Evolutionary conservation across 2,113 vertebrate genomes (phyloP).

Genomic region (Clarias batrachus): DNA sequence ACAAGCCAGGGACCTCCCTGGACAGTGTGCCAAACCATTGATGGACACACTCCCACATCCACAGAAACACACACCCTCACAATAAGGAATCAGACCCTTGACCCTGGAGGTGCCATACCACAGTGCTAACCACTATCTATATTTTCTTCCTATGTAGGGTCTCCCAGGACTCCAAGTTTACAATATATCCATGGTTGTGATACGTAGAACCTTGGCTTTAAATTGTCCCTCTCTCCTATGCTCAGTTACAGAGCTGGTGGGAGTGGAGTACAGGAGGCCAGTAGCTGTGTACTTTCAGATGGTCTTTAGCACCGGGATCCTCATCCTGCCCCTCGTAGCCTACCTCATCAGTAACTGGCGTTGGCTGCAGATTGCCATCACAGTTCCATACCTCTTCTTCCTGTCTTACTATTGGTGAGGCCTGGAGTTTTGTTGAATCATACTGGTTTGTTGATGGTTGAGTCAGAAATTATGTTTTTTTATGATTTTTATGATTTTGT

Average conservation of each 20-base stretch:
- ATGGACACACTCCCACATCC: no score
- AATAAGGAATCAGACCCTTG: background rate
- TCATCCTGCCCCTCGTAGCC: conserved; percentile 88
- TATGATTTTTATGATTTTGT: background rate
- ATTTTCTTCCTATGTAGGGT: background rate
- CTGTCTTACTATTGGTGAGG: conserved; percentile 91
- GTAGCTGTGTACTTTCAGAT: conserved; percentile 90
- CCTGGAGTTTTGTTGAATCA: background rate
- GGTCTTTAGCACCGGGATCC: conserved; percentile 88
- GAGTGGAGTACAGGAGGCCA: conserved; percentile 84
- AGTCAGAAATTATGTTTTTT: background rate
- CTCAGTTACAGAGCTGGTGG: conserved; percentile 92
- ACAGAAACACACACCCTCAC: no score
- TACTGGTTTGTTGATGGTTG: background rate
- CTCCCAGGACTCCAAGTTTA: background rate
- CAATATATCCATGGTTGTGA: no score
- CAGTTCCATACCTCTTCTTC: conserved; percentile 87
- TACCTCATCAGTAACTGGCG: conserved; percentile 88
- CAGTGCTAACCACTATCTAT: background rate
- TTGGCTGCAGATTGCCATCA: conserved; percentile 87
- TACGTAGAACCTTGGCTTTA: background rate
- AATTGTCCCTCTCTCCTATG: background rate
- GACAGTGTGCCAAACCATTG: no score
- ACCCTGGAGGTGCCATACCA: background rate
- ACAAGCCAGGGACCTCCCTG: no score